These are phyloP conservation scores for Ericerus pela DNA, from an alignment of 1,140 invertebrate genomes.

Conservation along the genomic window DNA sequence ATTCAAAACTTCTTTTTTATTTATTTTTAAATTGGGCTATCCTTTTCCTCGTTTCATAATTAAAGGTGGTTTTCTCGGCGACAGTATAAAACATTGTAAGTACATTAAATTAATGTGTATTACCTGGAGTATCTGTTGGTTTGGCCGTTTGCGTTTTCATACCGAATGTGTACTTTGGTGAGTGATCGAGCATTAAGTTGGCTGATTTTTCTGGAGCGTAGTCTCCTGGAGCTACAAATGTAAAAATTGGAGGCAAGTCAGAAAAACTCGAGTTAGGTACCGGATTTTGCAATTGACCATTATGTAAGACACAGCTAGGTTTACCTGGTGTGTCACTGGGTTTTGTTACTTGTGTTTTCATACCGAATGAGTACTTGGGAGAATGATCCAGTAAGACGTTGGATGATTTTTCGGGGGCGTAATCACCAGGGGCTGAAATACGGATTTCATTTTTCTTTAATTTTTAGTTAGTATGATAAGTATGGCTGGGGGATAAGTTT, in stretches of 20 bases:
- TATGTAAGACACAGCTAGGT: neutral
- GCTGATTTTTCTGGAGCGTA: conserved; percentile 56
- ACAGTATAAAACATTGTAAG: too few relatives aligned
- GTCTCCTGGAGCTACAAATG: conserved; percentile 47
- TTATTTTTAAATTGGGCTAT: too few relatives aligned
- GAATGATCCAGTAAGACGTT: conserved; percentile 46
- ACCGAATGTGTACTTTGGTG: conserved; percentile 53
- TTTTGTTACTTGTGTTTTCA: conserved; percentile 43
- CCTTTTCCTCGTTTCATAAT: too few relatives aligned
- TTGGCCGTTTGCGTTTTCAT: conserved; percentile 43
- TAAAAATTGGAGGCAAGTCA: neutral
- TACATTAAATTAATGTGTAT: too few relatives aligned
- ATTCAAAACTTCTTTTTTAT: neutral
- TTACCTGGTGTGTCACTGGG: conserved; percentile 37
- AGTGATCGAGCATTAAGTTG: conserved; percentile 44
- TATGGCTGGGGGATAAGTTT: too few relatives aligned
- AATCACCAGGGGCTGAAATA: conserved; percentile 53
- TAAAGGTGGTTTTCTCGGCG: too few relatives aligned
- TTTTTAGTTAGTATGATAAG: too few relatives aligned
- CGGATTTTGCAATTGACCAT: too few relatives aligned
- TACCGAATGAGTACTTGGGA: conserved; percentile 51
- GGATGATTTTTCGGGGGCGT: conserved; percentile 54
- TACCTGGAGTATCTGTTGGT: conserved; percentile 26
- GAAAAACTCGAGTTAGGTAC: neutral
- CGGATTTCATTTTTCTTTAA: too few relatives aligned